These are phyloP conservation scores for Pachydiplax longipennis DNA, from an alignment of 2,888 invertebrate genomes.

Conservation along the genomic window DNA sequence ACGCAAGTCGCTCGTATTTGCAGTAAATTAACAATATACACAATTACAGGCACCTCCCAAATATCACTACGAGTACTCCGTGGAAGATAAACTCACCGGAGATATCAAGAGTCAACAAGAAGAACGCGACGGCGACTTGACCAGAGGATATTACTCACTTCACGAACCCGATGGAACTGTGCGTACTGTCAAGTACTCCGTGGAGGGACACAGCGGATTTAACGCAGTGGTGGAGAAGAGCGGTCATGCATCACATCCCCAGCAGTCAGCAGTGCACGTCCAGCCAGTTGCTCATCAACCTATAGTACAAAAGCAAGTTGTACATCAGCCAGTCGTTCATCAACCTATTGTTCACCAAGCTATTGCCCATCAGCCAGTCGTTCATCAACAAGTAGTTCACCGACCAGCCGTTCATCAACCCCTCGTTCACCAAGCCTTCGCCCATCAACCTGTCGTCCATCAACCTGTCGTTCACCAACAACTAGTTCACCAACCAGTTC, in stretches of 20 bases:
- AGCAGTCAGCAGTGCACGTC: background rate
- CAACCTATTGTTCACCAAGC: too few relatives aligned
- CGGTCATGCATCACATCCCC: background rate
- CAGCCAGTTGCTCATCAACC: background rate
- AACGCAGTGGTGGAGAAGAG: constrained; percentile 26
- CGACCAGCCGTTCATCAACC: too few relatives aligned
- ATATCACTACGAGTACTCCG: background rate
- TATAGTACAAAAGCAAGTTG: background rate
- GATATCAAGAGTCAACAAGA: background rate
- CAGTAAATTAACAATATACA: too few relatives aligned
- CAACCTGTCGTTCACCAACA: background rate
- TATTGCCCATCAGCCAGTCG: too few relatives aligned
- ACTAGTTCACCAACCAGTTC: background rate
- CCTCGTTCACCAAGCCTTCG: too few relatives aligned
- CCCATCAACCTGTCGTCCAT: too few relatives aligned
- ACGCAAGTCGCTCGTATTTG: too few relatives aligned
- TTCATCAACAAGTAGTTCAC: too few relatives aligned
- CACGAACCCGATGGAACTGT: constrained; percentile 8
- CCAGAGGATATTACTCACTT: background rate
- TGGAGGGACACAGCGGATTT: constrained; percentile 4
- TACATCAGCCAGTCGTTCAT: background rate
- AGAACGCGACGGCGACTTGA: background rate
- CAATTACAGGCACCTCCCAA: background rate
- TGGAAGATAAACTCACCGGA: background rate
- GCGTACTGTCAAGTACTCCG: background rate